Conservation (phyloP, 2,888 invertebrate genomes). For the Synanthedon tipuliformis region DNA sequence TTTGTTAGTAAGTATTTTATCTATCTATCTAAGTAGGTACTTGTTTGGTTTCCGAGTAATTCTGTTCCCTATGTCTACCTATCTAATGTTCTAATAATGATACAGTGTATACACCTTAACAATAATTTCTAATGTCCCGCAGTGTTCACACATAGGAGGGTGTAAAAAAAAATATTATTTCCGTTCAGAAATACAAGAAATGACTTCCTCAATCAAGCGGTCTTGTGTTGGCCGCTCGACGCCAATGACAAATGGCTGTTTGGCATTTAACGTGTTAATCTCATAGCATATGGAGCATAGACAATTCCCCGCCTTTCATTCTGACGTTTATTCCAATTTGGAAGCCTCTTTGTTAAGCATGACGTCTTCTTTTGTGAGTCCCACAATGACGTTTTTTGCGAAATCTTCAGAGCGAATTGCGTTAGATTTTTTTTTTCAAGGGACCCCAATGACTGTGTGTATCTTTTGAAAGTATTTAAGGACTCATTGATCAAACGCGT, state of each 20-base stretch:
- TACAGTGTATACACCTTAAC: slow-evolving; percentile 32
- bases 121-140: slow-evolving; percentile 48
- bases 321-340: slow-evolving; percentile 43
- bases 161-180: slow-evolving; percentile 61
- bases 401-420: slow-evolving; percentile 42
- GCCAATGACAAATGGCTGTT: slow-evolving; percentile 61
- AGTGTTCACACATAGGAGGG: slow-evolving; percentile 28
- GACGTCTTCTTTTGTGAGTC: slow-evolving; percentile 64
- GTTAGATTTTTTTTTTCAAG: slow-evolving; percentile 30
- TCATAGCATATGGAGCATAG: slow-evolving; percentile 60
- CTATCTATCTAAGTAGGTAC: no score
- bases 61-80: slow-evolving; percentile 14
- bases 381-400: slow-evolving; percentile 59
- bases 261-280: slow-evolving; percentile 55
- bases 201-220: slow-evolving; percentile 66
- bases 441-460: slow-evolving; percentile 40
- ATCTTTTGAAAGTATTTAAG: slow-evolving; percentile 39
- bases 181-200: slow-evolving; percentile 60
- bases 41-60: slow-evolving; percentile 3
- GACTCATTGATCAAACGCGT: slow-evolving; percentile 50
- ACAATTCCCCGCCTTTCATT: slow-evolving; percentile 40
- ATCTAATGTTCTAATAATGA: slow-evolving; percentile 26
- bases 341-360: slow-evolving; percentile 38
- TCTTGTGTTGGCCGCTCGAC: slow-evolving; percentile 16
- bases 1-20: slow-evolving; percentile 2